Conservation (phyloP, 2,888 invertebrate genomes). For the Villa cingulata region DNA sequence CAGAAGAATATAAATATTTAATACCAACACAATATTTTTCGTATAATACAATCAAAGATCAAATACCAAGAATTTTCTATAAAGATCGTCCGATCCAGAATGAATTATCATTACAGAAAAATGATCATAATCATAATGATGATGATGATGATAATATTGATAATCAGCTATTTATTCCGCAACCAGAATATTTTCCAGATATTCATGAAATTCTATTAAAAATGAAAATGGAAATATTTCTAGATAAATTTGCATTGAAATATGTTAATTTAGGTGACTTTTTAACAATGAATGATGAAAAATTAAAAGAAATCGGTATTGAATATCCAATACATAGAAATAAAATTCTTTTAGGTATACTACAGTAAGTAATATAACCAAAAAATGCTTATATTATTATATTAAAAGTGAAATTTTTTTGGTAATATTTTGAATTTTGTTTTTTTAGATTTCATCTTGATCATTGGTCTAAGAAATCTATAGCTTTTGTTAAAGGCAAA, state of each 20-base stretch:
- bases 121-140: neutral
- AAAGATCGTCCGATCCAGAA: no score
- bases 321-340: slow-evolving; percentile 25
- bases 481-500: slow-evolving; percentile 23
- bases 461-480: slow-evolving; percentile 29
- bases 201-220: slow-evolving; percentile 24
- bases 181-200: slow-evolving; percentile 35
- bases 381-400: neutral
- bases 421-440: no score
- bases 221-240: slow-evolving; percentile 21
- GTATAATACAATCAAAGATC: slow-evolving; percentile 27
- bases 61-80: slow-evolving; percentile 32
- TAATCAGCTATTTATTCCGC: slow-evolving; percentile 22
- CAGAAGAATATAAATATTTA: slow-evolving; percentile 17
- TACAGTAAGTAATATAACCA: slow-evolving; percentile 22
- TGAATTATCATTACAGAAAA: slow-evolving; percentile 18
- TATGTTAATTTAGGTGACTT: slow-evolving; percentile 26
- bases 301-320: slow-evolving; percentile 25
- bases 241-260: slow-evolving; percentile 26
- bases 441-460: slow-evolving; percentile 29
- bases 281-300: slow-evolving; percentile 25
- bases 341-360: slow-evolving; percentile 27
- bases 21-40: slow-evolving; percentile 26
- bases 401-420: no score
- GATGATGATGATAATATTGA: neutral